These are phyloP conservation scores for Drosophila prolongata DNA, from an alignment of 2,888 invertebrate genomes.

Conservation along the genomic window DNA sequence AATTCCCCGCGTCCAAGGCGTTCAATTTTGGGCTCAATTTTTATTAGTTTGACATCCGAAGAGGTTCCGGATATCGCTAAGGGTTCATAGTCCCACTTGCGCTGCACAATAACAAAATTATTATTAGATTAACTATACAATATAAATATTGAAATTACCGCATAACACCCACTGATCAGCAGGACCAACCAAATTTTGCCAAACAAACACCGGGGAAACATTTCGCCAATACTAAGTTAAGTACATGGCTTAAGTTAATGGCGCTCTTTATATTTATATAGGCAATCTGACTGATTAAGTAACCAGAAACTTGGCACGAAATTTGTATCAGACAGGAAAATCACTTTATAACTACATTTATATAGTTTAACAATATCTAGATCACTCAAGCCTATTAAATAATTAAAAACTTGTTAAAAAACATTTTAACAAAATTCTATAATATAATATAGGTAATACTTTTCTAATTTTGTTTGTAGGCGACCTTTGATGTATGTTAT, in stretches of 20 bases:
- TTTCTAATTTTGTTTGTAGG: too few species aligned
- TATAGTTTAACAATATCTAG: too few species aligned
- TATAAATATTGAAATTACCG: not conserved
- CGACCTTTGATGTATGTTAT: too few species aligned
- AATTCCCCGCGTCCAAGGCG: constrained; percentile 49
- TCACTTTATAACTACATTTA: not conserved
- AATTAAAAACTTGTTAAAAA: too few species aligned
- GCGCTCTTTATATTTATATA: not conserved
- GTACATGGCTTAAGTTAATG: not conserved
- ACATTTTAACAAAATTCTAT: too few species aligned
- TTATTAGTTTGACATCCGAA: constrained; percentile 25
- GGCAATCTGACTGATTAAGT: not conserved
- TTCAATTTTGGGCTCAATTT: constrained; percentile 19
- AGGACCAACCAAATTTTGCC: not conserved
- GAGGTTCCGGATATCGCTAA: constrained; percentile 14
- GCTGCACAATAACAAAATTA: not conserved
- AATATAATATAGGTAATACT: too few species aligned
- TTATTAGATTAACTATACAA: not conserved
- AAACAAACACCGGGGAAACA: not conserved
- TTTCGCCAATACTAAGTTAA: not conserved
- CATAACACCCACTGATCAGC: not conserved
- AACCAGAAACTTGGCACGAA: not conserved
- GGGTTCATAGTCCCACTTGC: constrained; percentile 48
- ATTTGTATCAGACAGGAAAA: not conserved
- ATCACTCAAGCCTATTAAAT: too few species aligned